Percentiles rank a stretch among this genome's conserved stretches.
phyloP scores from a whole-genome alignment of 2,888 invertebrate genomes.

The Linnaemya vulpina region DNA sequence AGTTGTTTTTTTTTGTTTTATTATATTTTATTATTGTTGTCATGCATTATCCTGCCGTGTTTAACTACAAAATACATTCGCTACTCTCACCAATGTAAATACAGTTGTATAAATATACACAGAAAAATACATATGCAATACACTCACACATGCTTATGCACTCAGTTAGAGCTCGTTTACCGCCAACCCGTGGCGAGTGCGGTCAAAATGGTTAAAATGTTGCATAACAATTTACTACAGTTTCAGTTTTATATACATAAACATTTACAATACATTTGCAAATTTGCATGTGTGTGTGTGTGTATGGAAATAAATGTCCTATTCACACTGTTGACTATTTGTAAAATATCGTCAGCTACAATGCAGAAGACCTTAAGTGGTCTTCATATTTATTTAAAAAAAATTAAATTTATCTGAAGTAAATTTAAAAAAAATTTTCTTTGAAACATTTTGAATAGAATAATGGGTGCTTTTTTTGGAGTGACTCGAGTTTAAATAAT shows the following conservation, averaged over 20 bases:
- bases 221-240: constrained; percentile 71
- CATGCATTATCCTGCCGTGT: constrained; percentile 68
- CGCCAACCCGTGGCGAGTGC: constrained; percentile 75
- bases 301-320: neutral
- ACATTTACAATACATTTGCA: constrained; percentile 34
- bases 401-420: too few species aligned
- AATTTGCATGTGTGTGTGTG: neutral
- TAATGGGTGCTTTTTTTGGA: too few species aligned
- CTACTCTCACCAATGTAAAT: constrained; percentile 16
- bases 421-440: too few species aligned
- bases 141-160: constrained; percentile 67
- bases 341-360: constrained; percentile 1
- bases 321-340: constrained; percentile 54
- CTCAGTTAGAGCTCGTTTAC: constrained; percentile 61
- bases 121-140: constrained; percentile 17
- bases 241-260: constrained; percentile 59
- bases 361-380: neutral
- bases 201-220: constrained; percentile 79
- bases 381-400: too few species aligned
- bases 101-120: constrained; percentile 37
- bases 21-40: constrained; percentile 65
- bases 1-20: constrained; percentile 2
- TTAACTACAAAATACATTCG: constrained; percentile 70
- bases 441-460: too few species aligned
- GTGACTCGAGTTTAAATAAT: too few species aligned